These are phyloP conservation scores for Maniola jurtina DNA, from an alignment of 1,140 invertebrate genomes.

Conservation along the genomic window DNA sequence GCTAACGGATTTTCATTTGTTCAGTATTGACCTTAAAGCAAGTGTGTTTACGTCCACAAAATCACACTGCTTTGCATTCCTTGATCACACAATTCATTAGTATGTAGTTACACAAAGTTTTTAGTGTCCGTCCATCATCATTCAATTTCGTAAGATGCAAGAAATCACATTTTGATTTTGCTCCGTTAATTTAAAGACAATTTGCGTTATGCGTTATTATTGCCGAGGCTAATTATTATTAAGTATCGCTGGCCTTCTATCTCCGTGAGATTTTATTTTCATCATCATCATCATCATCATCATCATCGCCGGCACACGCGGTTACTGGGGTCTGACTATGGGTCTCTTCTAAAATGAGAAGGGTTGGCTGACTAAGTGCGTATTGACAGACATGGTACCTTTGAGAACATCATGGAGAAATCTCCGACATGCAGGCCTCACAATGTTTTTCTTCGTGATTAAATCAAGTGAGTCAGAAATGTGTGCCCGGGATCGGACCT, in stretches of 20 bases:
- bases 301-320: no score
- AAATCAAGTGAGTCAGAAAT: no score
- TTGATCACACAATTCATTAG: slow-evolving; percentile 29
- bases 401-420: no score
- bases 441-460: no score
- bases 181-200: slow-evolving; percentile 31
- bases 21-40: slow-evolving; percentile 55
- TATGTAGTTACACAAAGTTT: slow-evolving; percentile 30
- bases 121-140: slow-evolving; percentile 20
- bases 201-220: slow-evolving; percentile 28
- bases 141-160: slow-evolving; percentile 23
- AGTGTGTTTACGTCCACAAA: slow-evolving; percentile 27
- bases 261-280: background rate
- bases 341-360: no score
- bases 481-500: no score
- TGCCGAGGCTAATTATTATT: slow-evolving; percentile 24
- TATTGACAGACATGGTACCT: no score
- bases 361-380: no score
- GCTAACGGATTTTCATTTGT: slow-evolving; percentile 67
- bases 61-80: slow-evolving; percentile 20
- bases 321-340: no score
- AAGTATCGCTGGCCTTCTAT: background rate
- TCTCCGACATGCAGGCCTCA: no score
- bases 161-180: slow-evolving; percentile 25
- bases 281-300: no score